These are phyloP conservation scores for Betta splendens DNA, from an alignment of 2,797 vertebrate species.

Conservation along the genomic window DNA sequence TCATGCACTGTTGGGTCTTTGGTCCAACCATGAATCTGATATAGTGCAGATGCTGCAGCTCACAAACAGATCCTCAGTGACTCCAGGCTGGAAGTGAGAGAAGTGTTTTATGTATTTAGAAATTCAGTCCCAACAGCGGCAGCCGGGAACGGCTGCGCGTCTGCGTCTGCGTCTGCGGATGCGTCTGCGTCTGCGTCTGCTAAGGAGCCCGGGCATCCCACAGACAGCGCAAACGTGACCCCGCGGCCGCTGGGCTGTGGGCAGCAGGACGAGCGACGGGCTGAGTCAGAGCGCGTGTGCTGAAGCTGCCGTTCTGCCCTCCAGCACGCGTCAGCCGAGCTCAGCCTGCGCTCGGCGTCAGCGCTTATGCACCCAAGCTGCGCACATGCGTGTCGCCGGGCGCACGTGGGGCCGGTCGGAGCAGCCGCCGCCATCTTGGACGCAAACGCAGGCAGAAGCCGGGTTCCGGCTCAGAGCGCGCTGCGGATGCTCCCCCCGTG, in stretches of 20 bases:
- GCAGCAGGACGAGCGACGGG: slow-evolving; percentile 38
- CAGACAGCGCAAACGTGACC: slow-evolving; percentile 47
- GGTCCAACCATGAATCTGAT: slow-evolving; percentile 6
- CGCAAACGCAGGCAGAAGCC: neutral
- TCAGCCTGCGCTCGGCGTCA: slow-evolving; percentile 47
- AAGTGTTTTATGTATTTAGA: slow-evolving; percentile 12
- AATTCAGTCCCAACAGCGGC: neutral
- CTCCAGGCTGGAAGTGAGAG: slow-evolving; percentile 2
- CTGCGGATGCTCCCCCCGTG: slow-evolving; percentile 29
- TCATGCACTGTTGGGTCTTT: too few relatives aligned
- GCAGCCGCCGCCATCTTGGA: slow-evolving; percentile 13
- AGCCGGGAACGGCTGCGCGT: neutral
- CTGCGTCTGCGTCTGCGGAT: neutral
- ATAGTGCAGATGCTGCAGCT: neutral
- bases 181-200: slow-evolving; percentile 11
- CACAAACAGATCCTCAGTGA: slow-evolving; percentile 21
- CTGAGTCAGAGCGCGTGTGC: slow-evolving; percentile 61
- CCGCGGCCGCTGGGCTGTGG: slow-evolving; percentile 49
- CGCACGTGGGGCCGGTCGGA: slow-evolving; percentile 17
- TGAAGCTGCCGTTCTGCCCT: slow-evolving; percentile 57
- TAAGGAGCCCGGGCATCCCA: slow-evolving; percentile 11
- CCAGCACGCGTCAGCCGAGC: slow-evolving; percentile 33
- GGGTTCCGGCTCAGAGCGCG: slow-evolving; percentile 10
- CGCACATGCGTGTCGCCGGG: slow-evolving; percentile 6
- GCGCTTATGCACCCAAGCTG: slow-evolving; percentile 46